phyloP scores from a whole-genome alignment of 2,888 invertebrate genomes.

The Microctonus brassicae region DNA sequence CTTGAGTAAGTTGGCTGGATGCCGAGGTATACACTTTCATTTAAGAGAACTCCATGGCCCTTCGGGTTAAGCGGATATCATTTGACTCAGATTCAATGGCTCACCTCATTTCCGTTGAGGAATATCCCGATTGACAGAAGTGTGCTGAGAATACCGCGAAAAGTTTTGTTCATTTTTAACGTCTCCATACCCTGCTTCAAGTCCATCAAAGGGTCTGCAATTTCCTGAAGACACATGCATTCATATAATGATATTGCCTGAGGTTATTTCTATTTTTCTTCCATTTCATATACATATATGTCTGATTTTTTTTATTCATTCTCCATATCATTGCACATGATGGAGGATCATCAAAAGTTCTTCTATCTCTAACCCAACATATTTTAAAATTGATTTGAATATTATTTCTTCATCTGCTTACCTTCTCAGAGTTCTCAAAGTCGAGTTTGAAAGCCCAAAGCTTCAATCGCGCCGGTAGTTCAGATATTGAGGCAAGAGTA shows the following conservation, averaged over 20 bases:
- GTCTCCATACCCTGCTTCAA: constrained; percentile 96
- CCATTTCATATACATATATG: too few relatives aligned
- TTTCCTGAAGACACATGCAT: constrained; percentile 78
- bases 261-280: constrained; percentile 10
- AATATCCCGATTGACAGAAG: constrained; percentile 96
- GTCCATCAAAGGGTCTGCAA: constrained; percentile 99
- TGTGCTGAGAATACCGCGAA: constrained; percentile 93
- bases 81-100: constrained; percentile 61
- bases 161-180: constrained; percentile 91
- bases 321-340: not conserved
- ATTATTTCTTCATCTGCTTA: constrained; percentile 62
- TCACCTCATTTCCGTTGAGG: constrained; percentile 85
- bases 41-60: constrained; percentile 3
- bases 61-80: constrained; percentile 62
- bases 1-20: constrained; percentile 17
- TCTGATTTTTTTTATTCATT: not conserved
- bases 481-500: constrained; percentile 94
- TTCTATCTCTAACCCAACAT: not conserved
- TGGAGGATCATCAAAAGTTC: not conserved
- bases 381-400: constrained; percentile 20
- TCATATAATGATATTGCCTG: constrained; percentile 23
- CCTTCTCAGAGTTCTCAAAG: constrained; percentile 95
- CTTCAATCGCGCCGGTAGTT: constrained; percentile 91
- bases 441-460: constrained; percentile 99
- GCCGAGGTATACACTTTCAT: constrained; percentile 16